Evolutionary conservation across 2,113 vertebrate species (phyloP).

Genomic region (Fregetta grallaria): DNA sequence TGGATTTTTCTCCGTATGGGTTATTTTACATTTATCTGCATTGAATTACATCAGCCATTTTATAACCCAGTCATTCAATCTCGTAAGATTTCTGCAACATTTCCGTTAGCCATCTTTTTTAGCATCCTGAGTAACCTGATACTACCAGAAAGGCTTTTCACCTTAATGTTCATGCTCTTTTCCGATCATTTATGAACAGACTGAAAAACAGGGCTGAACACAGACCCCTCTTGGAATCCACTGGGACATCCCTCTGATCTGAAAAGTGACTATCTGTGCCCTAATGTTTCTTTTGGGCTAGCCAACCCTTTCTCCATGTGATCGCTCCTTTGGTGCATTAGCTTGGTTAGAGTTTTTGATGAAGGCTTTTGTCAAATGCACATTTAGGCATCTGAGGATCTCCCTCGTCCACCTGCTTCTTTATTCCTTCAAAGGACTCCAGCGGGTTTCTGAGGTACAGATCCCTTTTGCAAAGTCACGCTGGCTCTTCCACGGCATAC

Average conservation of each 20-base stretch:
- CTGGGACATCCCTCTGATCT: neutral
- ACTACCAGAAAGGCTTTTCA: neutral
- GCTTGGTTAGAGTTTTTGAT: neutral
- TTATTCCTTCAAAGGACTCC: neutral
- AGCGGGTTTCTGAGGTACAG: neutral
- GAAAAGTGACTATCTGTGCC: neutral
- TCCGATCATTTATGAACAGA: neutral
- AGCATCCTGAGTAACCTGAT: neutral
- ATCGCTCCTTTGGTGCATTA: neutral
- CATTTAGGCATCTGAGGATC: neutral
- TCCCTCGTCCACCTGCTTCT: neutral
- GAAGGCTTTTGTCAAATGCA: neutral
- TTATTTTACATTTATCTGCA: neutral
- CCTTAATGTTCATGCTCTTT: neutral
- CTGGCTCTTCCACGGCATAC: neutral
- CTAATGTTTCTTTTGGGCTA: neutral
- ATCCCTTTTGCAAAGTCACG: neutral
- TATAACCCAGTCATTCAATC: neutral
- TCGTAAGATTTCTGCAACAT: neutral
- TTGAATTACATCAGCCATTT: neutral
- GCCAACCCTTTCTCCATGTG: neutral
- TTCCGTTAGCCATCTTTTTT: neutral
- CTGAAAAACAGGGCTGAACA: neutral
- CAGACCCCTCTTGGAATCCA: neutral
- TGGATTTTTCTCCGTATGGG: neutral